phyloP scores from a whole-genome alignment of 2,797 vertebrate genomes.

The Oreonectes daqikongensis region DNA sequence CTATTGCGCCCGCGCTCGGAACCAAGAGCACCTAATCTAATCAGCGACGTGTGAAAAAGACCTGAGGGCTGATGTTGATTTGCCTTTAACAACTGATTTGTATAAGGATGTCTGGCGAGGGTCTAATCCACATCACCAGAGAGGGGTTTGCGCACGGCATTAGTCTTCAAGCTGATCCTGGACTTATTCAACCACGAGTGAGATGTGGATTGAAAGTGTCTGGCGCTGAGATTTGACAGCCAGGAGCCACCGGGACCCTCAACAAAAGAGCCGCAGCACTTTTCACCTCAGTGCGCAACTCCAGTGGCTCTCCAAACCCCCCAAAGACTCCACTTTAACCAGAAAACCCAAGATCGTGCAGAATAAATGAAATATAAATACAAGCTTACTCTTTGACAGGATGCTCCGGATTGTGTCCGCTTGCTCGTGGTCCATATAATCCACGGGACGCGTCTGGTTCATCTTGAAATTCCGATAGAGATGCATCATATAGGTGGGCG shows the following conservation, averaged over 20 bases:
- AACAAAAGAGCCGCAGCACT: conserved; percentile 20
- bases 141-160: conserved; percentile 72
- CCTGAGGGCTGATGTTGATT: conserved; percentile 80
- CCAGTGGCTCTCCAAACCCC: background rate
- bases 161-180: conserved; percentile 75
- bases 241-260: conserved; percentile 30
- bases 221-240: conserved; percentile 72
- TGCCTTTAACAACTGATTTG: conserved; percentile 77
- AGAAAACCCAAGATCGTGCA: no score
- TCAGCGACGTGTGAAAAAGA: conserved; percentile 74
- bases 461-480: conserved; percentile 77
- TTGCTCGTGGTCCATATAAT: conserved; percentile 63
- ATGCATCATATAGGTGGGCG: conserved; percentile 80
- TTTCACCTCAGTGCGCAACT: conserved; percentile 19
- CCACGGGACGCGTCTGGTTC: conserved; percentile 65
- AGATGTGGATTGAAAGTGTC: conserved; percentile 79
- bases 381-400: conserved; percentile 78
- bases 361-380: background rate
- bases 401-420: conserved; percentile 82
- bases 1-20: conserved; percentile 63
- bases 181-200: conserved; percentile 60
- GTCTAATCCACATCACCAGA: conserved; percentile 77
- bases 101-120: conserved; percentile 80
- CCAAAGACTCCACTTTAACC: background rate
- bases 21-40: conserved; percentile 67